Evolutionary conservation across 2,888 invertebrate species (phyloP), one percentile per base, ranked within the genome.

Genomic region (Xestia sexstrigata): DNA sequence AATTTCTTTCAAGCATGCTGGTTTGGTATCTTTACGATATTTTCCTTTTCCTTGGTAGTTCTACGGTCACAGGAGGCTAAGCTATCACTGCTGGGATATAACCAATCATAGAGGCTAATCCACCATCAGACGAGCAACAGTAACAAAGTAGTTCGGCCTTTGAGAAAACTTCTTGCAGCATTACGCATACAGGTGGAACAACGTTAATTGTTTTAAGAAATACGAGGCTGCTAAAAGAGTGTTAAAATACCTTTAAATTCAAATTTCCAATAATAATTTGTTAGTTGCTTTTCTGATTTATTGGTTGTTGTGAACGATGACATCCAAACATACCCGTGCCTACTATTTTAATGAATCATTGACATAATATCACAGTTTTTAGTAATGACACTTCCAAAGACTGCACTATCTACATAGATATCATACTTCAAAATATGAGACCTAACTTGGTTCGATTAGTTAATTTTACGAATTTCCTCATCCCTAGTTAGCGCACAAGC

Each of bases 201-300:
- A 85, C 81, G 82, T 83, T 92, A 92, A 92, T 93, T 91, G 91
- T 92, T 92, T 93, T 90, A 91, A 91, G 89, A 90, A 92, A 91
- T 87, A 89, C 84, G 86, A 83, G 87, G 85, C 84, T 86, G 86
- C 86, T 89, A n/a, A n/a, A 89, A 30, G 49, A 20, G 20, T 20
- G 7, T 49, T 49, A 20, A 49, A 49, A 20, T 20, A 49, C 49
- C 49, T 49, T 8, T 20, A 20, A 8, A 49, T 13, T 52, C 3
- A 4, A 2, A 35, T 78, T 66, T 20, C 17, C 17, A 47, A 47
- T 47, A 47, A 17, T 20, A 20, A 63, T n/a, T n/a, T n/a, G n/a
- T n/a, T n/a, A n/a, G n/a, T n/a, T n/a, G n/a, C n/a, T n/a, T n/a
- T n/a, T n/a, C n/a, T n/a, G 35, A 66, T 30, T 49, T 42, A 47